phyloP scores from a whole-genome alignment of 2,888 invertebrate species.

The Psylliodes chrysocephalus region DNA sequence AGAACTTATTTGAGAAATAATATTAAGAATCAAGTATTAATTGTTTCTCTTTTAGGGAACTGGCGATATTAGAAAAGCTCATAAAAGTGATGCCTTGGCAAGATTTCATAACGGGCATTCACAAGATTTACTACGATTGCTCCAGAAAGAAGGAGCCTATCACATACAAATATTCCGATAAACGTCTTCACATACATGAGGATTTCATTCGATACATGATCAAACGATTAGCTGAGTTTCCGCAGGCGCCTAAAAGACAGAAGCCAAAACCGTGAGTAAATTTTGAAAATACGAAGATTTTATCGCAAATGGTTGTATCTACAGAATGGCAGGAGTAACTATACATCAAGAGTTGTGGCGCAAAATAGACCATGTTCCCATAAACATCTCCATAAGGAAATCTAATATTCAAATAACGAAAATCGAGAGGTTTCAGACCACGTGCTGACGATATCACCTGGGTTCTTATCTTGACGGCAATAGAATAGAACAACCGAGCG shows the following conservation, averaged over 20 bases:
- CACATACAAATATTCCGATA: slow-evolving; percentile 32
- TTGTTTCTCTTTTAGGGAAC: slow-evolving; percentile 52
- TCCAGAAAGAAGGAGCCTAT: slow-evolving; percentile 20
- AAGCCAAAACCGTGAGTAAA: no score
- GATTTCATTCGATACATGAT: slow-evolving; percentile 44
- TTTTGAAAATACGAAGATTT: no score
- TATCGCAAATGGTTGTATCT: no score
- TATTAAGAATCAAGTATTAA: not conserved
- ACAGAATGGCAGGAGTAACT: no score
- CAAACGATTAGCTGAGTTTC: slow-evolving; percentile 25
- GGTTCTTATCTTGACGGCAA: no score
- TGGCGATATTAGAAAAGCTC: slow-evolving; percentile 56
- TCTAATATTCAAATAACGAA: no score
- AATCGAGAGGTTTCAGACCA: no score
- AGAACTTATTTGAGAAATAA: not conserved
- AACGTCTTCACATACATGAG: slow-evolving; percentile 40
- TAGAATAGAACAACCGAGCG: no score
- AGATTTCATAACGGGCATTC: slow-evolving; percentile 54
- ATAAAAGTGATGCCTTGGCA: slow-evolving; percentile 53
- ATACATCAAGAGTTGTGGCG: no score
- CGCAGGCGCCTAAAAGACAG: not conserved
- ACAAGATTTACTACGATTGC: slow-evolving; percentile 43
- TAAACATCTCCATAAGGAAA: no score
- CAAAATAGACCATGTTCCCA: no score
- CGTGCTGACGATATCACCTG: no score